Conservation (phyloP, 2,113 vertebrate species). For the Cynoglossus semilaevis region DNA sequence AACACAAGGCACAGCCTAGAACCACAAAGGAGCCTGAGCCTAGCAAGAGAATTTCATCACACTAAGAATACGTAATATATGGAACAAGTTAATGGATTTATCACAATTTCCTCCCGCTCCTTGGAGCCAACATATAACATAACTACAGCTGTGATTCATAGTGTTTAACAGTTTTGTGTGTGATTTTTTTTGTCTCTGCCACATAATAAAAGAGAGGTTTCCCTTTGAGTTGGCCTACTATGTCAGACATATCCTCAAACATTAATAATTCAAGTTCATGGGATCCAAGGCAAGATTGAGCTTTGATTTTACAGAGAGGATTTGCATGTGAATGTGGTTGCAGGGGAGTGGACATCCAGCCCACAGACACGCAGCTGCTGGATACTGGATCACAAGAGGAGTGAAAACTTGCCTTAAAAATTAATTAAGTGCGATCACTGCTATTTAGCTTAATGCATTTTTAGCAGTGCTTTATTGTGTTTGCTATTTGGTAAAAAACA, state of each 20-base stretch:
- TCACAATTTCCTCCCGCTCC: slow-evolving; percentile 47
- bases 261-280: background rate
- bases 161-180: slow-evolving; percentile 22
- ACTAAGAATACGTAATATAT: slow-evolving; percentile 38
- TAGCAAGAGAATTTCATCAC: slow-evolving; percentile 38
- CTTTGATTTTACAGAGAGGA: slow-evolving; percentile 10
- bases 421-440: background rate
- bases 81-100: slow-evolving; percentile 40
- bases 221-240: background rate
- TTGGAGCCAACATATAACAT: slow-evolving; percentile 25
- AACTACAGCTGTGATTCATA: slow-evolving; percentile 11
- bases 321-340: background rate
- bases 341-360: slow-evolving; percentile 1
- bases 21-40: slow-evolving; percentile 4
- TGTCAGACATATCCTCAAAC: background rate
- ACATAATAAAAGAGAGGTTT: background rate
- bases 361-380: slow-evolving; percentile 1
- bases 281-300: slow-evolving; percentile 6
- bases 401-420: background rate
- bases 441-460: slow-evolving; percentile 29
- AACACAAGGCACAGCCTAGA: slow-evolving; percentile 3
- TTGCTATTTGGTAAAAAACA: background rate
- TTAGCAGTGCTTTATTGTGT: slow-evolving; percentile 2
- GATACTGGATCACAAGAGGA: background rate
- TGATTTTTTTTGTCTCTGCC: slow-evolving; percentile 21